phyloP scores from a whole-genome alignment of 2,113 vertebrate species.

The Ahaetulla prasina region DNA sequence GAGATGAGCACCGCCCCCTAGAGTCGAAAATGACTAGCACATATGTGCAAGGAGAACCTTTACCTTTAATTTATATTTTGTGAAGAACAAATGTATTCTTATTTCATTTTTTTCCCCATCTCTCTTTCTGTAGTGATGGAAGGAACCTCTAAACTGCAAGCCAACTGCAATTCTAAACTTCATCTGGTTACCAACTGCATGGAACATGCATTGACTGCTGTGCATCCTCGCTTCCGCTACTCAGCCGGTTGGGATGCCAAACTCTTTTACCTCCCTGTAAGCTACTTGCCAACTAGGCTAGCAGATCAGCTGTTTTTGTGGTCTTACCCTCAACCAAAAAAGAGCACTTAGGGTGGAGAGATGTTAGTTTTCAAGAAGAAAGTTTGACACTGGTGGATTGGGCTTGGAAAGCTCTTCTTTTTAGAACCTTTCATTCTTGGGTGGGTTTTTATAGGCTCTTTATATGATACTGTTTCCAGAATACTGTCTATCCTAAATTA shows the following conservation, averaged over 20 bases:
- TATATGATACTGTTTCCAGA: neutral
- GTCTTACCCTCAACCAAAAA: neutral
- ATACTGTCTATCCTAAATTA: neutral
- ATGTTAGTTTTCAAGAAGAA: neutral
- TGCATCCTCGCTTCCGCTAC: constrained; percentile 71
- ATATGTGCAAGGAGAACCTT: too few relatives aligned
- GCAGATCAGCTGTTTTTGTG: neutral
- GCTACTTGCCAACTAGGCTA: constrained; percentile 60
- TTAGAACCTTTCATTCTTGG: neutral
- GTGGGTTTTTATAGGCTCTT: neutral
- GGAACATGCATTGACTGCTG: constrained; percentile 73
- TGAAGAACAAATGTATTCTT: too few relatives aligned
- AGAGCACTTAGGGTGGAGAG: neutral
- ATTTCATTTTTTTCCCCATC: neutral
- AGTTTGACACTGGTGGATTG: neutral
- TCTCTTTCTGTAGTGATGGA: neutral
- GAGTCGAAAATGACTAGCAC: too few relatives aligned
- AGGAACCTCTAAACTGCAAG: neutral
- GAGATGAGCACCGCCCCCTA: too few relatives aligned
- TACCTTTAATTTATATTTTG: neutral
- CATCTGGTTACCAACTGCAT: constrained; percentile 73
- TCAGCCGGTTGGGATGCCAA: constrained; percentile 80
- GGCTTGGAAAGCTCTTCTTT: neutral
- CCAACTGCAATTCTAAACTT: neutral
- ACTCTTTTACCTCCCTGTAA: constrained; percentile 74